phyloP scores from a whole-genome alignment of 2,888 invertebrate species.

The Melanostoma mellinum region DNA sequence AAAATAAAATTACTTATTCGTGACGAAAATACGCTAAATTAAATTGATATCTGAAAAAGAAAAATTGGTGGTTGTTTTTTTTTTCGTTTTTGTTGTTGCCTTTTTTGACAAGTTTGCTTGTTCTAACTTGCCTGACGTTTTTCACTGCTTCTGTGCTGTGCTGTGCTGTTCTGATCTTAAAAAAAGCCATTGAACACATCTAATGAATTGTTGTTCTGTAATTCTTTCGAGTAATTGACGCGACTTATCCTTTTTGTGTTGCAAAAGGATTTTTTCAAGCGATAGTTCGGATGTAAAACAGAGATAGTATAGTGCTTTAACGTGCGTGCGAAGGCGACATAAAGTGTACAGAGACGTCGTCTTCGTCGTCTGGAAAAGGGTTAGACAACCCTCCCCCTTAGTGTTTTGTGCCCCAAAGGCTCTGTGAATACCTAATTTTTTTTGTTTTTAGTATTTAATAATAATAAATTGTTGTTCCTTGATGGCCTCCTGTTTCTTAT shows the following conservation, averaged over 20 bases:
- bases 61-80: too few species aligned
- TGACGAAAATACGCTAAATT: too few species aligned
- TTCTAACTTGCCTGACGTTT: too few species aligned
- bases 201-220: too few species aligned
- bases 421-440: conserved; percentile 34
- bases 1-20: too few species aligned
- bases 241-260: conserved; percentile 33
- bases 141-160: too few species aligned
- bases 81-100: too few species aligned
- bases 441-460: conserved; percentile 13
- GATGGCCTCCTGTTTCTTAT: conserved; percentile 2
- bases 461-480: conserved; percentile 9
- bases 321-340: conserved; percentile 48
- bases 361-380: conserved; percentile 59
- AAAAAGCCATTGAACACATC: too few species aligned
- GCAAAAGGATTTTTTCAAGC: conserved; percentile 41
- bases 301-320: conserved; percentile 31
- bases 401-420: not conserved
- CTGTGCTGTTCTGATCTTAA: too few species aligned
- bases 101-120: too few species aligned
- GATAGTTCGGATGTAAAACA: conserved; percentile 14
- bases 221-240: not conserved
- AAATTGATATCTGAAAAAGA: too few species aligned
- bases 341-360: conserved; percentile 36
- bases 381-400: conserved; percentile 50